Base-by-base conservation (phyloP, 2,888 invertebrate genomes). In the Fragum whitleyi region DNA sequence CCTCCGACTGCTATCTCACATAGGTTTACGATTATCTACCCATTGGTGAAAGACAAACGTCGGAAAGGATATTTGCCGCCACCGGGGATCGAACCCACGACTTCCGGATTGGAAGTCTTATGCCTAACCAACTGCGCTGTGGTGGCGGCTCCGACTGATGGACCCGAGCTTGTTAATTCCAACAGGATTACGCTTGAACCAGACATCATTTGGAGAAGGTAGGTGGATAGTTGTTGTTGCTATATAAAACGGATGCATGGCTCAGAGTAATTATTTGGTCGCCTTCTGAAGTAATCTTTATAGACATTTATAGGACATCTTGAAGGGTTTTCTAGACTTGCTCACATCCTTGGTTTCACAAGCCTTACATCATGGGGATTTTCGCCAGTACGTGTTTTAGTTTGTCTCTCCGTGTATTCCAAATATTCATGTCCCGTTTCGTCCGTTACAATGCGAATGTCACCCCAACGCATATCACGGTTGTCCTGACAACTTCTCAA, bases 341-440 rank as follows among this genome's bases (percentile, higher is more conserved):
- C 29, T 74, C 80, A 80, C 61, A 83, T 57, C 53, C 75, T 83
- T 23, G 78, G 83, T 32, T 61, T 83, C 0, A 83, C 74, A 7
- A 16, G 26, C 29, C 80, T 62, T 1, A 77, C 72, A 77, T 83
- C 75, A 32, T 73, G 21, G 5, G 74, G 74, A 57, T 83, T 77
- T 53, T 59, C 47, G 0, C 83, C 83, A 1, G 74, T 47, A 14
- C 83, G 51, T 0, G 77, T 83, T 75, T 83, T 83, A 1, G 77
- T 80, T 62, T 83, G 75, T 11, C 77, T 39, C 62, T 80, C 83
- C 0, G 26, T 19, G 57, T 71, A 80, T 42, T 68, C 62, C 2
- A 83, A 55, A 67, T 42, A 83, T 61, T 76, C 83, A 11, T 67
- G 67, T 2, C 79, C 80, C 21, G 32, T 14, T 0, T 47, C 28